These are phyloP conservation scores for Pterocles gutturalis DNA, from an alignment of 2,113 vertebrate species.

Conservation along the genomic window DNA sequence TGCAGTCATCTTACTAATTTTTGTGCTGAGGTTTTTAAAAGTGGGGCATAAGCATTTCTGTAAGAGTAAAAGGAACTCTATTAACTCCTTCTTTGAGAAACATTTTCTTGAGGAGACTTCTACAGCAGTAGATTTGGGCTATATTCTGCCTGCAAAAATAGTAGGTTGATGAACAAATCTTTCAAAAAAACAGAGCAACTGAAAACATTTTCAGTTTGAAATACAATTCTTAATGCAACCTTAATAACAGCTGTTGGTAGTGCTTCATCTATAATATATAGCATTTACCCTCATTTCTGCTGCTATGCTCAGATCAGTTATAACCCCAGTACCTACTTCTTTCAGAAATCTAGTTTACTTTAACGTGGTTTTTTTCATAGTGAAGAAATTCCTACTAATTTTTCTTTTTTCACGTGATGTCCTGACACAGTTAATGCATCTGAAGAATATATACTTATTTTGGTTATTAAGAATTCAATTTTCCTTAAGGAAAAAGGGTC, in stretches of 20 bases:
- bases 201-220: not conserved
- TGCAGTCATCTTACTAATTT: not conserved
- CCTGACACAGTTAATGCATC: not conserved
- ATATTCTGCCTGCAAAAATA: not conserved
- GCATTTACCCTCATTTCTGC: not conserved
- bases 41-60: not conserved
- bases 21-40: not conserved
- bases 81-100: not conserved
- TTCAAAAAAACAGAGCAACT: not conserved
- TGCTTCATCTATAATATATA: not conserved
- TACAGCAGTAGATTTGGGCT: not conserved
- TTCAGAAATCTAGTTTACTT: not conserved
- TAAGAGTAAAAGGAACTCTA: not conserved
- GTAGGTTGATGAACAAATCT: not conserved
- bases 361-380: not conserved
- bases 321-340: not conserved
- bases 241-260: not conserved
- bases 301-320: not conserved
- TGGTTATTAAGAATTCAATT: not conserved
- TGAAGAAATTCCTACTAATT: not conserved
- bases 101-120: not conserved
- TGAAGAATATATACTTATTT: not conserved
- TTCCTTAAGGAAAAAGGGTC: not conserved
- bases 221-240: not conserved
- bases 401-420: not conserved